Evolutionary conservation across 2,113 vertebrate genomes (phyloP), one percentile per base, ranked within the genome.

Genomic region (Perca fluviatilis): DNA sequence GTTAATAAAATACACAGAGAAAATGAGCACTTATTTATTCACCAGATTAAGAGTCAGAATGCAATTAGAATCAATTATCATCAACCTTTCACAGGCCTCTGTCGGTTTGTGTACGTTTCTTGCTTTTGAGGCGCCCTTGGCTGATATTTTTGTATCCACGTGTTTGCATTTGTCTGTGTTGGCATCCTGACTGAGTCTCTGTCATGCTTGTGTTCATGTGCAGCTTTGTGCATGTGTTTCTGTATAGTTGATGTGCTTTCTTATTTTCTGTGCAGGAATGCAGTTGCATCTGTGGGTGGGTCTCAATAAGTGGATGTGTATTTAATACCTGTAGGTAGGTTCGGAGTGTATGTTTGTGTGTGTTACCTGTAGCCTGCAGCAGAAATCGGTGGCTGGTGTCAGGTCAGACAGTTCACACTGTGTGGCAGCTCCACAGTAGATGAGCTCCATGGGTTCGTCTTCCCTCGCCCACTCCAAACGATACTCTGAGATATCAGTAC

Each of bases 401-500:
- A 99, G 92, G 18, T 96, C 95, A 19, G 95, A 81, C 10, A 99
- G 96, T 83, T 99, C 96, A 69, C 97, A 99, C 93, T 93, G 92
- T 3, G 96, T 96, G 36, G 96, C 96, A 14, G 95, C 91, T 54
- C 98, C 98, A 0, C 86, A 96, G 79, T 99, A 99, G 16, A 96
- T 88, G 19, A 97, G 94, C 86, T 98, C 97, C 91, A 98, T 95
- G 77, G 96, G 95, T 1, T 97, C 97, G 27, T 97, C 96, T 86
- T 97, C 97, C 25, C 90, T 92, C 80, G 97, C 97, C 98, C 98
- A 99, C 85, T 98, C 97, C 93, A 99, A 91, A 84, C 96, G 96
- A 92, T 99, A 99, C 88, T 97, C 98, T 1, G 98, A 97, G 92
- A 99, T 96, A 90, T 99, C 98, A 2, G 96, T 95, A 51, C 98